Percentiles rank a stretch among this genome's conserved stretches.
Conservation (phyloP, 1,140 invertebrate species). For the Drosophila melanica region DNA sequence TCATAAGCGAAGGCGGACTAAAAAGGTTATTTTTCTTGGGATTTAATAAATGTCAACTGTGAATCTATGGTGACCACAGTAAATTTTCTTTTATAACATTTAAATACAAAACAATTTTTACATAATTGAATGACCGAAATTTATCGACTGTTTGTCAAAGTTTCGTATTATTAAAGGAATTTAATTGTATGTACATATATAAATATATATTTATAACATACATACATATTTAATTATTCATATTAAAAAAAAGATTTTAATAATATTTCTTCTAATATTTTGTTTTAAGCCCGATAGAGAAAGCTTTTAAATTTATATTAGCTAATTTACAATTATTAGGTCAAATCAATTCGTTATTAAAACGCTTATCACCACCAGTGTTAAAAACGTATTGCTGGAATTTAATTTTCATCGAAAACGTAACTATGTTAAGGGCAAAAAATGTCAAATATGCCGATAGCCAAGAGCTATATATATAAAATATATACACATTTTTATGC, state of each 20-base stretch:
- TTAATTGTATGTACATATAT: too few species aligned
- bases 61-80: not conserved
- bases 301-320: too few species aligned
- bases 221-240: too few species aligned
- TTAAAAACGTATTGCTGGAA: not conserved
- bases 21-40: not conserved
- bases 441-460: conserved; percentile 29
- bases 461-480: conserved; percentile 31
- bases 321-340: not conserved
- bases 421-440: conserved; percentile 40
- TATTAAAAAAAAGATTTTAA: too few species aligned
- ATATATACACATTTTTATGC: conserved; percentile 15
- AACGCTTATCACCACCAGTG: too few species aligned
- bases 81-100: too few species aligned
- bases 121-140: not conserved
- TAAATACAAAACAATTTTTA: conserved; percentile 4
- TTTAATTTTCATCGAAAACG: conserved; percentile 27
- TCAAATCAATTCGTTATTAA: not conserved
- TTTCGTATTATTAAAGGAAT: too few species aligned
- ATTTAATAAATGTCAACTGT: not conserved
- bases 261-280: too few species aligned
- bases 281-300: too few species aligned
- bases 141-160: too few species aligned
- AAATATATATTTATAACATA: too few species aligned
- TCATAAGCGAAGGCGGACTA: not conserved